These are phyloP conservation scores for Bufo bufo DNA, from an alignment of 2,113 vertebrate genomes.

Conservation along the genomic window DNA sequence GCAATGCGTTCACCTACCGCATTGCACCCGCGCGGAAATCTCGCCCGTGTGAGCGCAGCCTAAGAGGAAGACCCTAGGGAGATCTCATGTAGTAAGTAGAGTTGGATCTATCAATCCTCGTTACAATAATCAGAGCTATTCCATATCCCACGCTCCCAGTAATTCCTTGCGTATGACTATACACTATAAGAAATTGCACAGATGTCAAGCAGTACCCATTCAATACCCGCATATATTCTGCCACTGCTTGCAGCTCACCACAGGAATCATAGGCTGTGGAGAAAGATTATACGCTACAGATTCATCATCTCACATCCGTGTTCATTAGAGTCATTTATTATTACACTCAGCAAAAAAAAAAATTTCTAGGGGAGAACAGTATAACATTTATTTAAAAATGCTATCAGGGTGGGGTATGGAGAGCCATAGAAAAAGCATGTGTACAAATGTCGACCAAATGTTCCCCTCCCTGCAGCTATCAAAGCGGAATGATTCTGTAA, in stretches of 20 bases:
- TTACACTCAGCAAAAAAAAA: slow-evolving; percentile 15
- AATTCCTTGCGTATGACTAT: not conserved
- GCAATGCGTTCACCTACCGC: too few relatives aligned
- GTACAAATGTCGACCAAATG: slow-evolving; percentile 67
- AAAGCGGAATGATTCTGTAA: slow-evolving; percentile 69
- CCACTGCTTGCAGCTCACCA: not conserved
- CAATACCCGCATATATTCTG: not conserved
- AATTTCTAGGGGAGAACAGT: slow-evolving; percentile 34
- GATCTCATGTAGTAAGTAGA: not conserved
- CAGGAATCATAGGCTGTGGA: slow-evolving; percentile 3
- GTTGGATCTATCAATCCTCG: not conserved
- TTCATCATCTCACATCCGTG: slow-evolving; percentile 13
- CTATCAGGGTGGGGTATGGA: not conserved
- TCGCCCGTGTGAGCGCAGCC: too few relatives aligned
- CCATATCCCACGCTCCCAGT: not conserved
- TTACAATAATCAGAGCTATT: not conserved
- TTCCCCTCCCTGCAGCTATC: slow-evolving; percentile 71
- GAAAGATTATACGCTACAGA: slow-evolving; percentile 18
- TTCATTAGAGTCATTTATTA: slow-evolving; percentile 48
- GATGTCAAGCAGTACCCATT: not conserved
- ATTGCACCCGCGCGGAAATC: too few relatives aligned
- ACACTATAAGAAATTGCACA: not conserved
- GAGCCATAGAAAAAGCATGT: slow-evolving; percentile 37
- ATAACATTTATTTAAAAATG: slow-evolving; percentile 40
- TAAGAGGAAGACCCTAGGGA: too few relatives aligned